These are phyloP conservation scores for Lathamus discolor DNA, from an alignment of 2,113 vertebrate species.

Conservation along the genomic window DNA sequence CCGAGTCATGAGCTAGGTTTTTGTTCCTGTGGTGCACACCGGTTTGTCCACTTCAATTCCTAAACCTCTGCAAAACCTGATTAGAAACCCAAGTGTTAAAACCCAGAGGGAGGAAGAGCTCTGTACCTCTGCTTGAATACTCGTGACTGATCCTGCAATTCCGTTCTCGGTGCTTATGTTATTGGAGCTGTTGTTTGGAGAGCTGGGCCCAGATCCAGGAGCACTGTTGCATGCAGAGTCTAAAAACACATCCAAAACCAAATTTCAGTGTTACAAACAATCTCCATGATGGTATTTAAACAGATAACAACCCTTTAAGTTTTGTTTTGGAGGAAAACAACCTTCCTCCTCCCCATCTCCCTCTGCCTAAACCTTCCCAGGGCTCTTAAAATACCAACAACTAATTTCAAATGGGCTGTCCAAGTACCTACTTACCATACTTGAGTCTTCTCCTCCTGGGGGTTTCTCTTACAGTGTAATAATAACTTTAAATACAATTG, in stretches of 20 bases:
- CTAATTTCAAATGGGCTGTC: background rate
- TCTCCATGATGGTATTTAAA: background rate
- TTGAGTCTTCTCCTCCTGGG: background rate
- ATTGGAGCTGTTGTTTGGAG: constrained; percentile 97
- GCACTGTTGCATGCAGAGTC: constrained; percentile 96
- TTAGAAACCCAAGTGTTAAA: background rate
- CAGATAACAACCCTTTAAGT: background rate
- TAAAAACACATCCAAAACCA: constrained; percentile 63
- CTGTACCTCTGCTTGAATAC: constrained; percentile 88
- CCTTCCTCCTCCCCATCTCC: background rate
- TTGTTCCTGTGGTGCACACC: background rate
- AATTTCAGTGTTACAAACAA: background rate
- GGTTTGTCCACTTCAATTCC: background rate
- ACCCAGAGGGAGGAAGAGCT: background rate
- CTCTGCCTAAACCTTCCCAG: background rate
- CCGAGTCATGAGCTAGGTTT: background rate
- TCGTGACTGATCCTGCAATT: constrained; percentile 79
- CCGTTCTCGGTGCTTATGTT: constrained; percentile 94
- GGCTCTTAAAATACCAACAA: background rate
- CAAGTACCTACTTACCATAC: background rate
- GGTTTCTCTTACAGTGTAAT: background rate
- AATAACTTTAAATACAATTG: background rate
- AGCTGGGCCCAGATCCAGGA: constrained; percentile 96
- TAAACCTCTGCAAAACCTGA: background rate
- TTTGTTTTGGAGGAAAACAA: background rate